phyloP scores from a whole-genome alignment of 2,797 vertebrate species.

The Enteromius mattozi region DNA sequence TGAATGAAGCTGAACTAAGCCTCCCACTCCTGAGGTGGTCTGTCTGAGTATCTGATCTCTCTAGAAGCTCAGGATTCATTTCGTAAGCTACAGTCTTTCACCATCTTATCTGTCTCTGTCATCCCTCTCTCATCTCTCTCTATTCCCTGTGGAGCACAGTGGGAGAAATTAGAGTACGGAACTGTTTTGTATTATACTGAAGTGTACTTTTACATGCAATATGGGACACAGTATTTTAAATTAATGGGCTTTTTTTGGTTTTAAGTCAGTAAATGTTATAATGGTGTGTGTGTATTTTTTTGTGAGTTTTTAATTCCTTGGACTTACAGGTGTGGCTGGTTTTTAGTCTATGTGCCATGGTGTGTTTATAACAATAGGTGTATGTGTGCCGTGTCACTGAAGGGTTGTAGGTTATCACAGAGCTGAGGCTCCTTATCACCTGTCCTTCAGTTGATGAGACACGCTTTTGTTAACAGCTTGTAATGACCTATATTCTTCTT shows the following conservation, averaged over 20 bases:
- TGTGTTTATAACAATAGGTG: slow-evolving; percentile 61
- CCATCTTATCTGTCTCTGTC: slow-evolving; percentile 32
- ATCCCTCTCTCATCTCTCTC: slow-evolving; percentile 37
- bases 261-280: not conserved
- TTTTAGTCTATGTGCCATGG: not conserved
- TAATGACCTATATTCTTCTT: slow-evolving; percentile 51
- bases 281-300: not conserved
- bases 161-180: slow-evolving; percentile 5
- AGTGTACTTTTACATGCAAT: not conserved
- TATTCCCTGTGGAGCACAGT: slow-evolving; percentile 56
- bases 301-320: not conserved
- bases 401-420: slow-evolving; percentile 64
- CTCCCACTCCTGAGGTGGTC: slow-evolving; percentile 30
- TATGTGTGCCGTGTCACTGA: slow-evolving; percentile 62
- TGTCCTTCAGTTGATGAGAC: slow-evolving; percentile 23
- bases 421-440: slow-evolving; percentile 60
- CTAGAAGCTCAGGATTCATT: slow-evolving; percentile 53
- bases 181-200: slow-evolving; percentile 17
- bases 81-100: slow-evolving; percentile 45
- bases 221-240: not conserved
- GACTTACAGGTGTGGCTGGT: slow-evolving; percentile 9
- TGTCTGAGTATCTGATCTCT: slow-evolving; percentile 32
- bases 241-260: not conserved
- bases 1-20: slow-evolving; percentile 38
- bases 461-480: slow-evolving; percentile 51